Evolutionary conservation across 2,797 vertebrate species (phyloP), one percentile per base, ranked within the genome.

Genomic region (Thripadectes ignobilis): DNA sequence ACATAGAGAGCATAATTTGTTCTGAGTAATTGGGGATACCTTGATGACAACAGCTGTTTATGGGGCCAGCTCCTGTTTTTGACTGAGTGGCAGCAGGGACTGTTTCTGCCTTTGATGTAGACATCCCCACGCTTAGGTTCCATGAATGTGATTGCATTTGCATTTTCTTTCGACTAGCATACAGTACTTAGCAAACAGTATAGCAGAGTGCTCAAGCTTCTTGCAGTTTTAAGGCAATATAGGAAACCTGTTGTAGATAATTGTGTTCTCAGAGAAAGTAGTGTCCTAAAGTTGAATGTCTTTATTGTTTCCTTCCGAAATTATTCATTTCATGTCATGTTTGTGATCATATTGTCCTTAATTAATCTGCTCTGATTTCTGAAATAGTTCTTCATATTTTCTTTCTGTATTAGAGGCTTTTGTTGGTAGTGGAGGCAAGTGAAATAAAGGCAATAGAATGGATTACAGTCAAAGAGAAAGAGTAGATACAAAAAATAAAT

Each of bases 11-110:
- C 3, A 2, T 66, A 36, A 93, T 93, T 93, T 96, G 58, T 72
- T 89, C 54, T 55, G 74, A 94, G 78, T 85, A 85, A 91, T 81
- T 91, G 89, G 91, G 73, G 85, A 52, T 91, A 94, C 85, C 93
- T 97, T 88, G 75, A 68, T 91, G 57, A 83, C 75, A 92, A 62
- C 87, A 94, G 82, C 78, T 93, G 74, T 74, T 92, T 72, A 6
- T 58, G 81, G 62, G 85, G 72, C 82, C 43, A 75, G 87, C 59
- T 81, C 66, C 79, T 63, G 48, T 66, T 79, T 89, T 84, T 86
- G 68, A n/a, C 79, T 75, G 73, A 68, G 29, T 61, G 77, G 73
- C 72, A 79, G 14, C 62, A 66, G 51, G 49, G 55, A 46, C 23
- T 81, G 39, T 1, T 74, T 88, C 83, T 89, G 16, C 22, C 54